Percentiles rank a stretch among this genome's conserved stretches.
Evolutionary conservation across 2,797 vertebrate species (phyloP).

Genomic region (Gallinago solitaria): DNA sequence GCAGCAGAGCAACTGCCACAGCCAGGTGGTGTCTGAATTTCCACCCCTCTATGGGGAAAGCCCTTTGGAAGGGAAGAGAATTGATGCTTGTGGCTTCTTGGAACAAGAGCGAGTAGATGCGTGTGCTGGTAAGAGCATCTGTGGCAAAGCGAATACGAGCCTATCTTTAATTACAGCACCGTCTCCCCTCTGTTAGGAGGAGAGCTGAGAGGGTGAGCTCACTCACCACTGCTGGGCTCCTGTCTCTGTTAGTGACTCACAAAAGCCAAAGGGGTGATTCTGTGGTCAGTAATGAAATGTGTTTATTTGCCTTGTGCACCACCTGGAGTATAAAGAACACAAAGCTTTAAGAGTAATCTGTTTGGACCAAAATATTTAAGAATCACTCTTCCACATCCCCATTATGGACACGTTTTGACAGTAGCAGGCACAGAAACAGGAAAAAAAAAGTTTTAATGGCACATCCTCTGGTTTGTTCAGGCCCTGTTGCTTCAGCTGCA

Average conservation of each 20-base stretch:
- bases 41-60: background rate
- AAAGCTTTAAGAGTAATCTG: background rate
- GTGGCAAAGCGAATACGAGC: background rate
- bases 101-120: accelerated
- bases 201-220: background rate
- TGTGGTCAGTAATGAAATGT: background rate
- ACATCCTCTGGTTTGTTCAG: background rate
- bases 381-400: background rate
- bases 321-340: background rate
- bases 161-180: background rate
- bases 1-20: background rate
- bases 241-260: background rate
- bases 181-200: background rate
- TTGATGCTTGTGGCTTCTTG: background rate
- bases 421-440: background rate
- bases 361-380: background rate
- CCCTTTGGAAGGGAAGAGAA: background rate
- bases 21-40: background rate
- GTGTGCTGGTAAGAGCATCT: background rate
- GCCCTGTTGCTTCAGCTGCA: background rate
- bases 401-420: accelerated
- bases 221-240: background rate
- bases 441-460: background rate
- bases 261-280: background rate
- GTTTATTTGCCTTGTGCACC: background rate